Base-by-base conservation (phyloP, 2,113 vertebrate species). In the Petaurus breviceps region DNA sequence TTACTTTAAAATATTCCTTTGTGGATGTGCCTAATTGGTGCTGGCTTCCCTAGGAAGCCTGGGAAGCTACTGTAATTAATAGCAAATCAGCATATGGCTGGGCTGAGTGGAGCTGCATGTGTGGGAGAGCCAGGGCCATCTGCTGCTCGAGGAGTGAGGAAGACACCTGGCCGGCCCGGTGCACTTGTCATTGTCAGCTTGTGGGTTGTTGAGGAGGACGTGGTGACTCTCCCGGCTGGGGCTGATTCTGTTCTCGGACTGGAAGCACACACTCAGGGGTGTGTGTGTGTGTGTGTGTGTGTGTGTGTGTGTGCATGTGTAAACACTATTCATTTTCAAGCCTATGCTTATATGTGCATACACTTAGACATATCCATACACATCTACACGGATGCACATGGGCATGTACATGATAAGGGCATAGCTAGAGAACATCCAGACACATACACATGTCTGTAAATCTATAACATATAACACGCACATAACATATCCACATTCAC, bases 1-100 rank as follows among this genome's bases (percentile, higher is more conserved):
- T 91, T 92, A 91, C n/a, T 94, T 11, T 57, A 92, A 22, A 26
- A 28, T 43, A 19, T 91, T 96, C 57, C 51, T 95, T 92, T 93
- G 92, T 0, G 94, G 90, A 1, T 14, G 25, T 37, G 46, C 93
- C 96, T 97, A 53, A 94, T 96, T 95, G 97, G 91, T 0, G 0
- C 50, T 0, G n/a, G 49, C 90, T 91, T 97, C 94, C 53, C 94
- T 43, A 7, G 46, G 91, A 54, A 43, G 51, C 90, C 22, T 43
- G 91, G 95, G 95, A 92, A n/a, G 94, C 84, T 97, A 96, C 97
- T 94, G 92, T 97, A 98, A 98, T 98, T 98, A 98, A 95, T 94
- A 55, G 50, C 37, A 68, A 97, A 98, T 98, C 96, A 98, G 92
- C 98, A 97, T 97, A 94, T 90, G 90, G 84, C 0, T 0, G 0